Evolutionary conservation across 2,888 invertebrate species (phyloP).

Genomic region (Oscheius sp.): DNA sequence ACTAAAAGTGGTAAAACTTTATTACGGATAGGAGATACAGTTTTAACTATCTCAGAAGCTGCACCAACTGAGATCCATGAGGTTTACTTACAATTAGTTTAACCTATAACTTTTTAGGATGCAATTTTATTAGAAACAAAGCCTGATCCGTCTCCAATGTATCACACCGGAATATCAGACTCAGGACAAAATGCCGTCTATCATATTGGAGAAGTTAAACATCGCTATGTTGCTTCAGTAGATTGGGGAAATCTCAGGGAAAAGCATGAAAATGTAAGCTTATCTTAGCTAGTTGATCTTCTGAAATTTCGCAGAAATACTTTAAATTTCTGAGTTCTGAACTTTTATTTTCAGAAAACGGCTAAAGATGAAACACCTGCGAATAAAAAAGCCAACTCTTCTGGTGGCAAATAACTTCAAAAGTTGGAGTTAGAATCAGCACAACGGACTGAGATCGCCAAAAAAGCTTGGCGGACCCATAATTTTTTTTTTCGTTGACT

Average conservation of each 20-base stretch:
- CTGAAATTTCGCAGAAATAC: too few species aligned
- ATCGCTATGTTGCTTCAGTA: conserved; percentile 20
- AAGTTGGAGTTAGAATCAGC: too few species aligned
- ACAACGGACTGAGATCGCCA: too few species aligned
- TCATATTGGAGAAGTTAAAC: conserved; percentile 20
- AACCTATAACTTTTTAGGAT: conserved; percentile 16
- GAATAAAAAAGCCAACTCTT: too few species aligned
- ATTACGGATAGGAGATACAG: background rate
- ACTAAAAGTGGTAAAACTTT: conserved; percentile 4
- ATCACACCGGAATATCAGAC: background rate
- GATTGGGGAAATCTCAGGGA: conserved; percentile 8
- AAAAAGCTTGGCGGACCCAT: too few species aligned
- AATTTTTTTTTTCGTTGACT: too few species aligned
- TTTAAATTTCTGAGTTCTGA: too few species aligned
- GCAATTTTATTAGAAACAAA: conserved; percentile 24
- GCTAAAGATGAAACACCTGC: too few species aligned
- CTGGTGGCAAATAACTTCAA: too few species aligned
- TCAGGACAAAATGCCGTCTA: conserved; percentile 21
- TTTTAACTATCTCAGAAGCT: background rate
- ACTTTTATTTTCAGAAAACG: too few species aligned
- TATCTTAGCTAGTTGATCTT: too few species aligned
- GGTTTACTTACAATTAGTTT: background rate
- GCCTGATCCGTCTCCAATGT: background rate
- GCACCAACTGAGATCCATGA: conserved; percentile 2
- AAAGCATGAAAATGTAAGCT: too few species aligned